Conservation (phyloP, 2,113 vertebrate species). For the Gobius niger region DNA sequence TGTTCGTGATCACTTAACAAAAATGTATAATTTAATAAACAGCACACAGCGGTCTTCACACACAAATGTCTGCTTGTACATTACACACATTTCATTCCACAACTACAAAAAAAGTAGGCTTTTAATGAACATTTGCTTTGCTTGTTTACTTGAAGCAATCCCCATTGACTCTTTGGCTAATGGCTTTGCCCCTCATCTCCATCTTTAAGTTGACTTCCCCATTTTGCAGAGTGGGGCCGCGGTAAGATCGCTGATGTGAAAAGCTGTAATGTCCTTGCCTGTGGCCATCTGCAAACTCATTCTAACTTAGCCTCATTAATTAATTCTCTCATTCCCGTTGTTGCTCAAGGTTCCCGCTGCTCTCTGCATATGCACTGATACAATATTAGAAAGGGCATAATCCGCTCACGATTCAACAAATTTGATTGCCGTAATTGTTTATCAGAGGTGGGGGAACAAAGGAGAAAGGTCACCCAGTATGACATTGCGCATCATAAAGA, state of each 20-base stretch:
- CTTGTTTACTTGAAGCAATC: no score
- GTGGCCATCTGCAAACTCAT: constrained; percentile 6
- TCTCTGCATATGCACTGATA: background rate
- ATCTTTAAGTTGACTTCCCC: background rate
- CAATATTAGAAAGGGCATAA: background rate
- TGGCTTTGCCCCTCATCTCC: background rate
- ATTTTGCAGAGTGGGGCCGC: background rate
- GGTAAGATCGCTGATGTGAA: background rate
- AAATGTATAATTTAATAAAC: no score
- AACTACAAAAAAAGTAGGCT: no score
- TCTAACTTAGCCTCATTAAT: constrained; percentile 10
- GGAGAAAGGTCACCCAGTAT: no score
- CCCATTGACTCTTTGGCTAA: no score
- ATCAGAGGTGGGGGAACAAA: no score
- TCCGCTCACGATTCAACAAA: background rate
- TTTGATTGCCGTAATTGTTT: background rate
- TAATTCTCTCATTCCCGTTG: background rate
- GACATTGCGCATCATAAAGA: no score
- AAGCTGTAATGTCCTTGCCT: background rate
- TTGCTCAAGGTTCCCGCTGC: background rate
- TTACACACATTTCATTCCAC: no score
- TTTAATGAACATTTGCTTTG: no score
- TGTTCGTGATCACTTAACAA: no score
- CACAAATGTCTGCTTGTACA: no score
- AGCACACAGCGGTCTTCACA: no score